These are phyloP conservation scores for Aproaerema taeniolella DNA, from an alignment of 2,888 invertebrate species.

Conservation along the genomic window DNA sequence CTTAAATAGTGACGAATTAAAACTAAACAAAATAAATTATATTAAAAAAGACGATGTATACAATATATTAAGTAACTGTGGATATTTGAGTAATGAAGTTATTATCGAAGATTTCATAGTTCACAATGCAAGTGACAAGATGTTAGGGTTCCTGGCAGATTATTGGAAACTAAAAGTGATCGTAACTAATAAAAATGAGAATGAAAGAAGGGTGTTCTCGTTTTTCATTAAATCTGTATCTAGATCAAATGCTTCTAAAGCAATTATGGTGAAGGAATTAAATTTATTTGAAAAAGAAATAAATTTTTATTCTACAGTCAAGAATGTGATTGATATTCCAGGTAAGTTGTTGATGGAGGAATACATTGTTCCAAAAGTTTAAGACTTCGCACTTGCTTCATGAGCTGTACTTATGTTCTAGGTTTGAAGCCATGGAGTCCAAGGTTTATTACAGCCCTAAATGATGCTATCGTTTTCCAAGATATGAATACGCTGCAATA, in stretches of 20 bases:
- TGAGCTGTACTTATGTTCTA: conserved; percentile 25
- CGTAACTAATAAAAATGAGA: conserved; percentile 24
- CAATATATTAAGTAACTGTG: conserved; percentile 36
- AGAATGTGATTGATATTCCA: conserved; percentile 36
- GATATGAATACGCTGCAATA: conserved; percentile 52
- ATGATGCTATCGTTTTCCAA: conserved; percentile 59
- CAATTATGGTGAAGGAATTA: conserved; percentile 51
- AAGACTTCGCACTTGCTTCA: no score
- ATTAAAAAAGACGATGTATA: conserved; percentile 43
- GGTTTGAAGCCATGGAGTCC: conserved; percentile 54
- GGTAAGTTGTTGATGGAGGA: conserved; percentile 38
- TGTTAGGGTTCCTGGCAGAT: conserved; percentile 64
- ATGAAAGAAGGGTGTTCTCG: conserved; percentile 27
- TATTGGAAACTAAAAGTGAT: conserved; percentile 56
- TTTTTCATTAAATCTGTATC: conserved; percentile 62
- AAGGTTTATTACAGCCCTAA: conserved; percentile 35
- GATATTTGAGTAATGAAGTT: conserved; percentile 24
- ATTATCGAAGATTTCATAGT: conserved; percentile 35
- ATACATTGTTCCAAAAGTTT: no score
- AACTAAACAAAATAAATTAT: no score
- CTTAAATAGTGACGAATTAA: no score
- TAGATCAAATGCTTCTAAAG: conserved; percentile 52
- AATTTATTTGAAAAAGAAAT: conserved; percentile 52
- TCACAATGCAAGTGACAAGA: conserved; percentile 52
- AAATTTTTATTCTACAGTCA: conserved; percentile 48